Evolutionary conservation across 2,797 vertebrate species (phyloP).

Genomic region (Pangasius mekongensis): DNA sequence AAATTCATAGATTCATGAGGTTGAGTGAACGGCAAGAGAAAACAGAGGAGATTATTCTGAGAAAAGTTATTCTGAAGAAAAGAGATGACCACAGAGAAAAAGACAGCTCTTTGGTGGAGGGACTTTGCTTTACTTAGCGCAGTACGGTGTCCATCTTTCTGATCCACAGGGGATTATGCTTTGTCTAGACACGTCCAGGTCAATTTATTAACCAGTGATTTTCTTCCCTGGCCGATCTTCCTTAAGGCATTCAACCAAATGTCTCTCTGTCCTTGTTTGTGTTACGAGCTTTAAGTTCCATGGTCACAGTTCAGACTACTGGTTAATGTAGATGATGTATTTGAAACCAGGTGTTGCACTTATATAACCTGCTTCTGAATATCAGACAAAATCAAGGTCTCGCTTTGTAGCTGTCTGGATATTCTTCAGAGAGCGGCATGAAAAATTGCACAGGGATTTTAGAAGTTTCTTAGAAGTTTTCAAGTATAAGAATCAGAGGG

Average conservation of each 20-base stretch:
- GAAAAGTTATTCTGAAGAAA: slow-evolving; percentile 7
- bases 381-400: slow-evolving; percentile 12
- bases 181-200: slow-evolving; percentile 75
- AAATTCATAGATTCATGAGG: slow-evolving; percentile 12
- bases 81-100: slow-evolving; percentile 30
- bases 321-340: background rate
- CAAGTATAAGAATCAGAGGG: background rate
- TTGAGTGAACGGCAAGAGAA: slow-evolving; percentile 5
- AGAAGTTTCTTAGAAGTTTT: background rate
- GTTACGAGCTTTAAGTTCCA: slow-evolving; percentile 21
- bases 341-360: background rate
- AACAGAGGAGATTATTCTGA: slow-evolving; percentile 22
- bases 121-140: slow-evolving; percentile 27
- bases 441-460: background rate
- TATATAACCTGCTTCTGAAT: slow-evolving; percentile 10
- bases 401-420: background rate
- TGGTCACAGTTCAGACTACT: background rate
- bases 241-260: slow-evolving; percentile 51
- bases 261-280: slow-evolving; percentile 16
- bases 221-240: slow-evolving; percentile 52
- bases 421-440: background rate
- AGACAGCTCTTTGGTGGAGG: slow-evolving; percentile 14
- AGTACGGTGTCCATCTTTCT: slow-evolving; percentile 39
- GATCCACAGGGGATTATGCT: slow-evolving; percentile 70
- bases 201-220: slow-evolving; percentile 67